Evolutionary conservation across 2,888 invertebrate species (phyloP).

Genomic region (Gisinianus flammeolus): DNA sequence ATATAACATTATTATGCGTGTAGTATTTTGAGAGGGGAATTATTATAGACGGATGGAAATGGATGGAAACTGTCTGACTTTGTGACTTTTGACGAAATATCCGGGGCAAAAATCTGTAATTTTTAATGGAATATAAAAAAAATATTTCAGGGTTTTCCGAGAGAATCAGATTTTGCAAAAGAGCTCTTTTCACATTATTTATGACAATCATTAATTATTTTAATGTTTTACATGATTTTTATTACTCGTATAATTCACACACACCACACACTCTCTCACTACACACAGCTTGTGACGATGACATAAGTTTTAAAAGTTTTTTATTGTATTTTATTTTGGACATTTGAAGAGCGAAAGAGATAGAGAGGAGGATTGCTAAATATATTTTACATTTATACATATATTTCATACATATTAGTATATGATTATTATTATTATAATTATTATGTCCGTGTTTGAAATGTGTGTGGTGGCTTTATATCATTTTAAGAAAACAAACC

Average conservation of each 20-base stretch:
- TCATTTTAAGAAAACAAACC: conserved; percentile 17
- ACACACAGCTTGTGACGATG: no score
- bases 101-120: conserved; percentile 21
- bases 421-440: no score
- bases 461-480: not conserved
- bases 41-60: no score
- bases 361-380: not conserved
- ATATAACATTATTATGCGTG: no score
- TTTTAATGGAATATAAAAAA: conserved; percentile 20
- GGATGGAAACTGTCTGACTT: no score
- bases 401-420: no score
- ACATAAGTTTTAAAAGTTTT: no score
- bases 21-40: no score
- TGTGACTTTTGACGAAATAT: conserved; percentile 18
- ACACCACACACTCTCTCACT: no score
- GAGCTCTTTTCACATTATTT: conserved; percentile 19
- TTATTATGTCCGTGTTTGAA: not conserved
- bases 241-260: not conserved
- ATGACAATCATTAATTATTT: conserved; percentile 27
- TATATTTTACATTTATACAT: not conserved
- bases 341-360: not conserved
- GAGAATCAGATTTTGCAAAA: conserved; percentile 12
- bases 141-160: conserved; percentile 12
- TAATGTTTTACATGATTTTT: conserved; percentile 15
- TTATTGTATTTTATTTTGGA: no score